Conservation (phyloP, 2,113 vertebrate genomes). For the Melierax canorus region DNA sequence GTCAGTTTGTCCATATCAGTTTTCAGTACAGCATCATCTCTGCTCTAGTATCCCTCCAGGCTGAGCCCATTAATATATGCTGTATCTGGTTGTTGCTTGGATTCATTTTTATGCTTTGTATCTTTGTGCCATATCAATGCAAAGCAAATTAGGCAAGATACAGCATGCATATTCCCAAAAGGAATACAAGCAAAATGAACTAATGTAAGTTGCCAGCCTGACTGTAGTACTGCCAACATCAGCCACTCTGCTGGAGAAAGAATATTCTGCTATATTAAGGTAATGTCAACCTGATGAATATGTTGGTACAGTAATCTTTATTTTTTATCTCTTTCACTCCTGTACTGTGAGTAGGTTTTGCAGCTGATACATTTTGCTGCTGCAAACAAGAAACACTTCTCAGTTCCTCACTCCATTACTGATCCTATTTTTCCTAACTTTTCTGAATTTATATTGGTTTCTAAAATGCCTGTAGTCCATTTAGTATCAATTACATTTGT, state of each 20-base stretch:
- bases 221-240: conserved; percentile 12
- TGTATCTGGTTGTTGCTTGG: neutral
- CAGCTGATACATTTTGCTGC: neutral
- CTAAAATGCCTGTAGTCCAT: neutral
- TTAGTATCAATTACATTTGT: neutral
- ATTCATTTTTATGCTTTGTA: conserved; percentile 48
- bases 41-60: neutral
- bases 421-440: conserved; percentile 5
- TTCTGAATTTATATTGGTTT: neutral
- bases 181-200: conserved; percentile 26
- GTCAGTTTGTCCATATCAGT: neutral
- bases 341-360: conserved; percentile 21
- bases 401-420: conserved; percentile 3
- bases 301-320: neutral
- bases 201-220: neutral
- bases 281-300: neutral
- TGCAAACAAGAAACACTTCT: conserved; percentile 5
- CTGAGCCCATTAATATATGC: neutral
- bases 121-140: conserved; percentile 45
- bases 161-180: conserved; percentile 39
- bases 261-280: neutral
- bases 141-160: conserved; percentile 40
- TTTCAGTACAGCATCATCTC: neutral
- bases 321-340: conserved; percentile 2
- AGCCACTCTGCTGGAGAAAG: conserved; percentile 10